phyloP scores from a whole-genome alignment of 1,140 invertebrate species.

The Eriosoma lanigerum region DNA sequence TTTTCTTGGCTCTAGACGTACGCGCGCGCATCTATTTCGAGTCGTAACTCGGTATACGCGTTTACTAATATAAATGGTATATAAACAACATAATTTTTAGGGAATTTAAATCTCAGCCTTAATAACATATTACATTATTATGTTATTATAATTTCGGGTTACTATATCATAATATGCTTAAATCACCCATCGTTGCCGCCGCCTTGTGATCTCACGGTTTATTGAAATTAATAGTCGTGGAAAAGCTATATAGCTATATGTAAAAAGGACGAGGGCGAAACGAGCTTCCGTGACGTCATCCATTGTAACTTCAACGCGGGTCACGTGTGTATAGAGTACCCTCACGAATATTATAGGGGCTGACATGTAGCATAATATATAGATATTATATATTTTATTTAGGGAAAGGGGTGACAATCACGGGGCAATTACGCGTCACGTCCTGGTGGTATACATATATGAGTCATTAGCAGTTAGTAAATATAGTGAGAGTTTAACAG shows the following conservation, averaged over 20 bases:
- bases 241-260: neutral
- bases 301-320: constrained; percentile 33
- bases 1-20: constrained; percentile 31
- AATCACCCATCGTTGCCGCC: too few species aligned
- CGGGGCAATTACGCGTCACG: constrained; percentile 37
- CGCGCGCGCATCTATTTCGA: constrained; percentile 2
- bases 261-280: neutral
- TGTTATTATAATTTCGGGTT: neutral
- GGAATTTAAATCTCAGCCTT: too few species aligned
- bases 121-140: too few species aligned
- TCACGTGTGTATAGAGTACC: constrained; percentile 7
- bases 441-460: neutral
- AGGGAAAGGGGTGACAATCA: constrained; percentile 45
- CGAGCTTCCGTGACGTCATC: constrained; percentile 46
- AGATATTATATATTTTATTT: too few species aligned
- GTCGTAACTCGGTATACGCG: neutral
- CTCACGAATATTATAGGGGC: neutral
- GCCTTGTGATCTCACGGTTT: constrained; percentile 10
- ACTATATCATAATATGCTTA: too few species aligned
- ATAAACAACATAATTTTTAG: too few species aligned
- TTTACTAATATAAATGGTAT: too few species aligned
- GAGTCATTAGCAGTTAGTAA: constrained; percentile 38
- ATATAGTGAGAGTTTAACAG: too few species aligned
- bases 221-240: constrained; percentile 31
- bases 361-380: neutral